A percentile compares a stretch with the other conserved stretches of the same genome.
Evolutionary conservation across 35 echinoderm and acorn worm genomes (phyloP).

Genomic region (Apostichopus californicus): DNA sequence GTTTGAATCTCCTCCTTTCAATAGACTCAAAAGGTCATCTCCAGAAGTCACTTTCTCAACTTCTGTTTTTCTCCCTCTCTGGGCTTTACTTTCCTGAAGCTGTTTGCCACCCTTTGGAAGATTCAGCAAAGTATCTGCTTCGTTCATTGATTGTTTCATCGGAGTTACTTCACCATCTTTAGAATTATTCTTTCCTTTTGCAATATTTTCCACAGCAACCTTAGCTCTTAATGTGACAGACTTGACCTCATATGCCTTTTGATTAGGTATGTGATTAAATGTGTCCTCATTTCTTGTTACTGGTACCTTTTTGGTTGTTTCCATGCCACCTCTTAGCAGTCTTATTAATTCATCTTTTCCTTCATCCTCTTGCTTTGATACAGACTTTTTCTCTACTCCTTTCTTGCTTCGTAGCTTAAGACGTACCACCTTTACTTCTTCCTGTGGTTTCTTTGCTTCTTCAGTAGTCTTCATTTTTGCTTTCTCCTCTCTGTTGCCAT

Average conservation of each 20-base stretch:
- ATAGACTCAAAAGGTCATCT: background rate
- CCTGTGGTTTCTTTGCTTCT: background rate
- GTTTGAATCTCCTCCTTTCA: conserved; percentile 6
- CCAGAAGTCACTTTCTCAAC: background rate
- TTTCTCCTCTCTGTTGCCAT: background rate
- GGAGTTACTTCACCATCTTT: too few relatives aligned
- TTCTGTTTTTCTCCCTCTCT: background rate
- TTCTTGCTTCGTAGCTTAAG: conserved; percentile 29
- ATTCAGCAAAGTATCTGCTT: conserved; percentile 8
- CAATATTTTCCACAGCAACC: background rate
- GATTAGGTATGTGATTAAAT: background rate
- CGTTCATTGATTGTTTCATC: background rate
- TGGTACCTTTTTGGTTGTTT: background rate
- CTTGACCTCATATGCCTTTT: background rate
- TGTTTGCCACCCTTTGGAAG: conserved; percentile 36
- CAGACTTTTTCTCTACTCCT: background rate
- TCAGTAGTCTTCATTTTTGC: background rate
- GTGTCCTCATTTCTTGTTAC: background rate
- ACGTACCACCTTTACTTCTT: conserved; percentile 36
- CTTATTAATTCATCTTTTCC: conserved; percentile 28
- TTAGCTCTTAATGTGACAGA: background rate
- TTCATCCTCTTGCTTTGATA: background rate
- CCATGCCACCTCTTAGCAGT: conserved; percentile 13
- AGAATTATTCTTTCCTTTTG: too few relatives aligned
- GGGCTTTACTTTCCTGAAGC: background rate